These are phyloP conservation scores for Perdix hodgsoniae DNA, from an alignment of 2,797 vertebrate species.

Conservation along the genomic window DNA sequence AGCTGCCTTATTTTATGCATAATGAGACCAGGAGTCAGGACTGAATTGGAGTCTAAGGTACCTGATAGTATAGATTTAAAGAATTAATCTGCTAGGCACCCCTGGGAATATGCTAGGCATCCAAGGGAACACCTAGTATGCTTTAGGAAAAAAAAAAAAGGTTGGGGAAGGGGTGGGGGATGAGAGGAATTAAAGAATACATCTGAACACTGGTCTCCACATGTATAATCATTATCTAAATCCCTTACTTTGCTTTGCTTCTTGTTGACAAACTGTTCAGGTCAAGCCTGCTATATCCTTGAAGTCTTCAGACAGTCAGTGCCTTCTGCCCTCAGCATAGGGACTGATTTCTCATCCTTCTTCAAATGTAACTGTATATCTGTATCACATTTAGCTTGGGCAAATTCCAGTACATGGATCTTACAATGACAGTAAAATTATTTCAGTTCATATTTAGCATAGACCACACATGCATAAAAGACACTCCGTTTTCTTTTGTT, in stretches of 20 bases:
- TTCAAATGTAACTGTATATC: not conserved
- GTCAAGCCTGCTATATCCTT: not conserved
- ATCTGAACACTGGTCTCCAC: not conserved
- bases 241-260: not conserved
- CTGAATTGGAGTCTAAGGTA: not conserved
- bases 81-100: not conserved
- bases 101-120: not conserved
- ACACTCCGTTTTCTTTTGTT: not conserved
- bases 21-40: not conserved
- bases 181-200: not conserved
- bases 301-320: not conserved
- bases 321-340: not conserved
- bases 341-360: not conserved
- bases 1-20: not conserved
- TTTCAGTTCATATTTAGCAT: not conserved
- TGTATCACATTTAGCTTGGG: not conserved
- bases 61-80: not conserved
- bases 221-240: not conserved
- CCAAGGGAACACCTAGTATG: not conserved
- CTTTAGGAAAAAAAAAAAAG: not conserved
- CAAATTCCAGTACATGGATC: not conserved
- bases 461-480: not conserved
- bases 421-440: conserved; percentile 10
- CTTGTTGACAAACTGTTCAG: not conserved
- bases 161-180: not conserved